Base-by-base conservation (phyloP, 2,113 vertebrate genomes). In the Lanius ludovicianus region DNA sequence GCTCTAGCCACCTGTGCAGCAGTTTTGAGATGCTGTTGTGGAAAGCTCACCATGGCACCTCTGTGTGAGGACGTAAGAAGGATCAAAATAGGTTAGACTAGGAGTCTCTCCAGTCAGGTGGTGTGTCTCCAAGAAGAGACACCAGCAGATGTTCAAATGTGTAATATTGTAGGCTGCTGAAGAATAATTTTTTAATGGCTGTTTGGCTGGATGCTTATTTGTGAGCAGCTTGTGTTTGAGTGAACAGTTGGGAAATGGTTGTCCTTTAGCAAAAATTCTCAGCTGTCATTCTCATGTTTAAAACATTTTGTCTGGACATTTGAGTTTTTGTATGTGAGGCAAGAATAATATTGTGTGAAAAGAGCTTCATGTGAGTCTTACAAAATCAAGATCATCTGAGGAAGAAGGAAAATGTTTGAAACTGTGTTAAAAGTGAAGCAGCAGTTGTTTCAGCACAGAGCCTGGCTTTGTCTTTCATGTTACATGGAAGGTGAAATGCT, bases 171-270 rank as follows among this genome's bases (percentile, higher is more conserved):
- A 93, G 73, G 24, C 74, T 84, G 44, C 33, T 7, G n/a, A 56
- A 68, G 30, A 81, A 89, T 47, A 0, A 3, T 10, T 77, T 85
- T 73, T 75, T 75, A 89, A 91, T 85, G 49, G 16, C 15, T 76
- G 3, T 56, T 95, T 92, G 65, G 33, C 62, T 84, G 39, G 22
- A 15, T 53, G 60, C 46, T 89, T 89, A 33, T 78, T 70, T 59
- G 37, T 79, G 70, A 91, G 69, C 81, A 94, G 74, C 74, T 85
- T 95, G 74, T 93, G 50, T 84, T 94, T 82, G 37, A 92, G 12
- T 46, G 69, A 89, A 87, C 60, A 84, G 64, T 60, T 94, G 84
- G 69, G 21, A 52, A 89, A 89, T 42, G 27, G 33, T 15, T 73
- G 30, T 87, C 90, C 76, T 52, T 85, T 25, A 84, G 28, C 13